Base-by-base conservation (phyloP, 2,113 vertebrate species). In the Centropus unirufus region DNA sequence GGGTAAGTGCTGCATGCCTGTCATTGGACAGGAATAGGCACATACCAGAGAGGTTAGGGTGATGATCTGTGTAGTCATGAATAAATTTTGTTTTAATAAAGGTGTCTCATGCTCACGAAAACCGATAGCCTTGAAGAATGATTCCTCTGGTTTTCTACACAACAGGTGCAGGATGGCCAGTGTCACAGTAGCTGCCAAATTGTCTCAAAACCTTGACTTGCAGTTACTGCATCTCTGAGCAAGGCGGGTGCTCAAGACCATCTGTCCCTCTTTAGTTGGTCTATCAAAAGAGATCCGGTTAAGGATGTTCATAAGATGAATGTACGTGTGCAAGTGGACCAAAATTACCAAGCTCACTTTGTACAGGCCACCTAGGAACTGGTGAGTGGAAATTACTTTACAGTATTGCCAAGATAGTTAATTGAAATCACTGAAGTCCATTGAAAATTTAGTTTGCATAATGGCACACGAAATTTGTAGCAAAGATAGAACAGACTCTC, bases 11-110 rank as follows among this genome's bases (percentile, higher is more conserved):
- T 91, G 90, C 85, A 26, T 92, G 88, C 79, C 85, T 94, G 82
- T 77, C 93, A 93, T 63, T 94, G 93, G 82, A 86, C 83, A 86
- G 87, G 88, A 96, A 93, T 32, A 90, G 93, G 87, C 92, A 92
- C 92, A 88, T 92, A 90, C 79, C 82, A 52, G 87, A 91, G 90
- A 96, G 90, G 87, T 92, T 86, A 70, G 91, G 93, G 80, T 94
- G 92, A 95, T 93, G 93, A 96, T 95, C 93, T 97, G 85, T 95
- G 82, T n/a, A 96, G 93, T 90, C 88, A 91, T 83, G 88, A 97
- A 96, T 96, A 96, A 92, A 95, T 97, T 95, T 90, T 89, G 79
- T 66, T 94, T 95, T 96, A 96, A 94, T 96, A 95, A 97, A 96
- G 82, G 94, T 95, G 85, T 93, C 87, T 93, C 90, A 95, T 78